Evolutionary conservation across 2,888 invertebrate species (phyloP).

Genomic region (Lycia hirtaria): DNA sequence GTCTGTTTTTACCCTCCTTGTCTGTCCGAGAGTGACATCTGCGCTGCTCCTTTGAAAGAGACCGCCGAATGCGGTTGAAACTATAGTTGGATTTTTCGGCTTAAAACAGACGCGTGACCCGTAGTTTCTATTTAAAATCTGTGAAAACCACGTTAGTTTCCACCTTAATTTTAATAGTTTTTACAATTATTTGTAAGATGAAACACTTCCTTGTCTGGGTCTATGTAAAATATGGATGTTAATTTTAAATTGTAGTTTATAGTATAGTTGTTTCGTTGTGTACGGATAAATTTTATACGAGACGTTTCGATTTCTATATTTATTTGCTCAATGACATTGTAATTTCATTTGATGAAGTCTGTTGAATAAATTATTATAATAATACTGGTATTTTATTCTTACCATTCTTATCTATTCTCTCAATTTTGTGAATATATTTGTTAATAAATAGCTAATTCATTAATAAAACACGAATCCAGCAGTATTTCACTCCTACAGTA

Average conservation of each 20-base stretch:
- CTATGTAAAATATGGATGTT: constrained; percentile 28
- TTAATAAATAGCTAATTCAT: too few relatives aligned
- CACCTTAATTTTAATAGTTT: too few relatives aligned
- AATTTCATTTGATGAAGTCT: constrained; percentile 72
- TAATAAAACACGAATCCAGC: too few relatives aligned
- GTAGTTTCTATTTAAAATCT: too few relatives aligned
- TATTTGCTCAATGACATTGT: constrained; percentile 78
- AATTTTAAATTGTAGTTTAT: constrained; percentile 42
- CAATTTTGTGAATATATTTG: not conserved
- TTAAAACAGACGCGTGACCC: too few relatives aligned
- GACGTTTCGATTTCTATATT: constrained; percentile 71
- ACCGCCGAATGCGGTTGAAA: too few relatives aligned
- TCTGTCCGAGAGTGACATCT: too few relatives aligned
- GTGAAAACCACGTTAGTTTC: too few relatives aligned
- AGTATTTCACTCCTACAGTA: too few relatives aligned
- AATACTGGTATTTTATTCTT: constrained; percentile 39
- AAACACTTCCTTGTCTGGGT: constrained; percentile 9
- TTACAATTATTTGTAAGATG: constrained; percentile 6
- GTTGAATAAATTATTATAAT: constrained; percentile 77
- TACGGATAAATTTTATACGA: constrained; percentile 77
- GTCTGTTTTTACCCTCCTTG: too few relatives aligned
- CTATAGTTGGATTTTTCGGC: too few relatives aligned
- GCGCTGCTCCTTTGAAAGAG: too few relatives aligned
- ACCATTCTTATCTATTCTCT: not conserved
- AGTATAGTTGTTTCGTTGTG: constrained; percentile 61